Evolutionary conservation across 1,140 invertebrate genomes (phyloP).

Genomic region (Mizuhopecten yessoensis): DNA sequence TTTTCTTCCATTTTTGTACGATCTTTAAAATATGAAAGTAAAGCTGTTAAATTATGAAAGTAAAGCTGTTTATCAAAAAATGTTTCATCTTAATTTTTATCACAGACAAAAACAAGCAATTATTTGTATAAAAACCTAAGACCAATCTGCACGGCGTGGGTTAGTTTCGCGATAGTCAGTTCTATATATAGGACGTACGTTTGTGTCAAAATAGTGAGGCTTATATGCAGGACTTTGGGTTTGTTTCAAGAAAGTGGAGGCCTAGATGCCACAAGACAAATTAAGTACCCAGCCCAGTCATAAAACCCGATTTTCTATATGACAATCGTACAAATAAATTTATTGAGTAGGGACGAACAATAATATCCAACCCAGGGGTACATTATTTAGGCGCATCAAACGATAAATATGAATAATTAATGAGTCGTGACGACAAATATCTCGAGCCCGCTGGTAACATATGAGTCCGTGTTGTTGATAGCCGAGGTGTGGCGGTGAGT

Average conservation of each 20-base stretch:
- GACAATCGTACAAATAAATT: constrained; percentile 2
- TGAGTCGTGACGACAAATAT: not conserved
- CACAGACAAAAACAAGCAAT: too few relatives aligned
- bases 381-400: constrained; percentile 38
- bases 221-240: not conserved
- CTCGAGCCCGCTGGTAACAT: constrained; percentile 4
- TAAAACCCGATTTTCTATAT: not conserved
- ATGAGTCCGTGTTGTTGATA: not conserved
- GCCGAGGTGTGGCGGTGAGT: not conserved
- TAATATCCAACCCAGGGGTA: constrained; percentile 25
- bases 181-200: too few relatives aligned
- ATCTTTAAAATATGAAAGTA: too few relatives aligned
- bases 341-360: not conserved
- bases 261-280: not conserved
- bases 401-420: constrained; percentile 18
- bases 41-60: too few relatives aligned
- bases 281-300: not conserved
- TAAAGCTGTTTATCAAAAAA: too few relatives aligned
- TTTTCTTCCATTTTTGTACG: too few relatives aligned
- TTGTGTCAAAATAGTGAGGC: too few relatives aligned
- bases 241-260: not conserved
- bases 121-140: too few relatives aligned
- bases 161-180: too few relatives aligned
- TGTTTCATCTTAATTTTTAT: too few relatives aligned
- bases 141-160: too few relatives aligned